phyloP scores from a whole-genome alignment of 1,140 invertebrate species.

The Papilio machaon region DNA sequence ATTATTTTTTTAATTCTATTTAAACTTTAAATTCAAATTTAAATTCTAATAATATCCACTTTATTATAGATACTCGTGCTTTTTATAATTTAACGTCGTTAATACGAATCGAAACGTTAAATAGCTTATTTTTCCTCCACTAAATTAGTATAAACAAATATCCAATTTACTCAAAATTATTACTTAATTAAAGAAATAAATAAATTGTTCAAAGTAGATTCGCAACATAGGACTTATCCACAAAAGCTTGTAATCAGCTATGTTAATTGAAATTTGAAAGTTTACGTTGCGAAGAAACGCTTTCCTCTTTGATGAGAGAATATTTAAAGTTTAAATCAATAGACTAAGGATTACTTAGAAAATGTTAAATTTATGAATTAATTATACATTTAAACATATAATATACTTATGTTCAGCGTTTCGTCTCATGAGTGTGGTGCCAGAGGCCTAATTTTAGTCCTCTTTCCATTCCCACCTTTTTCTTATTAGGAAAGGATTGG shows the following conservation, averaged over 20 bases:
- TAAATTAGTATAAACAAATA: not conserved
- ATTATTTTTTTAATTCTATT: too few relatives aligned
- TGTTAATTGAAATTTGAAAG: constrained; percentile 26
- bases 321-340: constrained; percentile 13
- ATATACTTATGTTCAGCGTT: not conserved
- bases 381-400: not conserved
- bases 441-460: too few relatives aligned
- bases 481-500: too few relatives aligned
- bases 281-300: constrained; percentile 22
- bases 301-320: constrained; percentile 14
- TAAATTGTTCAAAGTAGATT: constrained; percentile 15
- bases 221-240: not conserved
- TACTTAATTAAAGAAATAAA: not conserved
- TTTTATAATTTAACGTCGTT: too few relatives aligned
- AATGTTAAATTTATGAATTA: not conserved
- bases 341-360: constrained; percentile 9
- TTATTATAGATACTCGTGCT: too few relatives aligned
- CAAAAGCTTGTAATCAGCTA: constrained; percentile 20
- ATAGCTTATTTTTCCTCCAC: not conserved
- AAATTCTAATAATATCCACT: too few relatives aligned
- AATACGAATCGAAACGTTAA: not conserved
- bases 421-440: too few relatives aligned
- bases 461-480: too few relatives aligned
- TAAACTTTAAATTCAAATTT: too few relatives aligned
- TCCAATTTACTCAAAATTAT: not conserved